Evolutionary conservation across 2,888 invertebrate genomes (phyloP).

Genomic region (Lissocephala sabroskyi): DNA sequence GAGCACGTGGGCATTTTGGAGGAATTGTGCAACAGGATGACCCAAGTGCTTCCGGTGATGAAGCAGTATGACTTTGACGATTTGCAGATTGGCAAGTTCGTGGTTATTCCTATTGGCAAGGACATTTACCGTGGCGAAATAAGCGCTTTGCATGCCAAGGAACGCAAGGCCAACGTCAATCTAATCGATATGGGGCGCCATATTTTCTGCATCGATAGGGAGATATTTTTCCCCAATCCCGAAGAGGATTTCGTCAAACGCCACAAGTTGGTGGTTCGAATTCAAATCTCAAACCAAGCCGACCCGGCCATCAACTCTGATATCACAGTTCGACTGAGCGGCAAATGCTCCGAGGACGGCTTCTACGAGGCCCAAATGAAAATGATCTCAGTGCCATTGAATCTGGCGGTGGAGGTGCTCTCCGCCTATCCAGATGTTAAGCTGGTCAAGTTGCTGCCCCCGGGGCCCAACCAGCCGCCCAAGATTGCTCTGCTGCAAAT

Average conservation of each 20-base stretch:
- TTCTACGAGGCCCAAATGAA: too few relatives aligned
- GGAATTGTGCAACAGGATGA: constrained; percentile 8
- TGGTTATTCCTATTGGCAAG: constrained; percentile 1
- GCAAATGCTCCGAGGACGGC: too few relatives aligned
- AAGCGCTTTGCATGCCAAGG: background rate
- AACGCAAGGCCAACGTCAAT: constrained; percentile 11
- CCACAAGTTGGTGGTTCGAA: constrained; percentile 24
- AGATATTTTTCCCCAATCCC: constrained; percentile 20
- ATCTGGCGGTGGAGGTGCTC: constrained; percentile 25
- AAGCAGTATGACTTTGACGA: constrained; percentile 4
- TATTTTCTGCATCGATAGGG: background rate
- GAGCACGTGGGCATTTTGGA: constrained; percentile 12
- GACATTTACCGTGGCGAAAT: constrained; percentile 26
- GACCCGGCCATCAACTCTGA: constrained; percentile 15
- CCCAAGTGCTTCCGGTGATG: background rate
- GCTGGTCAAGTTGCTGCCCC: constrained; percentile 14
- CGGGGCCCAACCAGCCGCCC: constrained; percentile 9
- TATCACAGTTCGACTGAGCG: too few relatives aligned
- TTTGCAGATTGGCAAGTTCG: constrained; percentile 21
- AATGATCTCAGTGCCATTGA: too few relatives aligned
- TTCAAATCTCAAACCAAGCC: constrained; percentile 11
- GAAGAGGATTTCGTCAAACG: constrained; percentile 16
- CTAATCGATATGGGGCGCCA: constrained; percentile 33
- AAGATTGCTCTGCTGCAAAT: constrained; percentile 28
- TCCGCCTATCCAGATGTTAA: constrained; percentile 15